Conservation (phyloP, 2,113 vertebrate genomes). For the Cavia porcellus region DNA sequence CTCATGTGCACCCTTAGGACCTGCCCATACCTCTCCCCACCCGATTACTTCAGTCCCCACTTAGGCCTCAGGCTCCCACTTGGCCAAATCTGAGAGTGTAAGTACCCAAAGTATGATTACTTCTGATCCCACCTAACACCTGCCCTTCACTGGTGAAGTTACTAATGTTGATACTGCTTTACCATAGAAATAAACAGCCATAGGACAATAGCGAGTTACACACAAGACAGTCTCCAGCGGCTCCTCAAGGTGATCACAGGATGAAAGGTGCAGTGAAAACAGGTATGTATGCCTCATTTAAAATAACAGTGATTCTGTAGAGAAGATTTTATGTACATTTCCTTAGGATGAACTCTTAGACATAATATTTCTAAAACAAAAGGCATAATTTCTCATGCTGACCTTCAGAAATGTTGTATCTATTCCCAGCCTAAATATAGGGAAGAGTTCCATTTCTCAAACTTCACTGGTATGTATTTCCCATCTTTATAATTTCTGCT, state of each 20-base stretch:
- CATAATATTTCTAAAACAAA: neutral
- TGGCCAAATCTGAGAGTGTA: too few relatives aligned
- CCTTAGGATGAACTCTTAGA: neutral
- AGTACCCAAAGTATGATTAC: neutral
- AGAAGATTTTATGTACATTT: neutral
- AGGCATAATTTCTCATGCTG: neutral
- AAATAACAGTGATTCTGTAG: neutral
- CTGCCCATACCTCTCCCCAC: neutral
- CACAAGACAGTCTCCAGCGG: neutral
- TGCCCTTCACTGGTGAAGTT: neutral
- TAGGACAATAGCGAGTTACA: neutral
- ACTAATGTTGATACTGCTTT: neutral
- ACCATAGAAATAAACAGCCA: neutral
- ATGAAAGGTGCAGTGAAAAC: neutral
- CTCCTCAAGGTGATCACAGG: neutral
- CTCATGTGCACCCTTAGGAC: neutral
- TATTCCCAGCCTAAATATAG: neutral
- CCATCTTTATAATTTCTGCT: neutral
- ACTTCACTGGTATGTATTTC: neutral
- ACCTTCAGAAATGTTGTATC: conserved; percentile 1
- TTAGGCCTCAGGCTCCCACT: neutral
- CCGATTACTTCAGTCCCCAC: neutral
- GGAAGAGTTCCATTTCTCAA: conserved; percentile 18
- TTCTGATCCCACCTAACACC: neutral
- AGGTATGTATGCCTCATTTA: neutral